Evolutionary conservation across 1,140 invertebrate species (phyloP).

Genomic region (Neodiprion fabricii): DNA sequence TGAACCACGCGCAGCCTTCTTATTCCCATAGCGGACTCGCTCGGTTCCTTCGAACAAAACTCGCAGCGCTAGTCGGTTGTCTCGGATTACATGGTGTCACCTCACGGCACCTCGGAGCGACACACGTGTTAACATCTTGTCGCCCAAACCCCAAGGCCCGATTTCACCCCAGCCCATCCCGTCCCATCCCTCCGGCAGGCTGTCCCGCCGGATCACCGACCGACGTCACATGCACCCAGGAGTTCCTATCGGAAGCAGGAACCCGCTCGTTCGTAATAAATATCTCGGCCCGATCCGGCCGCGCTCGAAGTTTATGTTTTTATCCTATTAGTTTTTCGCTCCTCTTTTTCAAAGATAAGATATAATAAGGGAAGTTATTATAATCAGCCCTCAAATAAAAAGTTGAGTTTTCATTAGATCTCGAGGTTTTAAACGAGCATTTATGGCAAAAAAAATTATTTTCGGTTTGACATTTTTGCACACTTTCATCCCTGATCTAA

Average conservation of each 20-base stretch:
- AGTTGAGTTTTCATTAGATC: too few species aligned
- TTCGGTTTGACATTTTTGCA: too few species aligned
- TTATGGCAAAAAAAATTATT: too few species aligned
- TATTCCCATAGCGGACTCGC: background rate
- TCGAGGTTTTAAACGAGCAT: too few species aligned
- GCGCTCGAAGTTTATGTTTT: too few species aligned
- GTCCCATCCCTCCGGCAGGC: conserved; percentile 14
- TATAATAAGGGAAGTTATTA: too few species aligned
- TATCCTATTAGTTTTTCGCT: too few species aligned
- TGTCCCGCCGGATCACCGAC: background rate
- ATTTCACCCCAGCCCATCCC: conserved; percentile 21
- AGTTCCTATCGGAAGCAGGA: too few species aligned
- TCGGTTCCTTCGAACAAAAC: conserved; percentile 8
- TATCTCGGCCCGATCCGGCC: too few species aligned
- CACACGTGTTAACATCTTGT: conserved; percentile 55
- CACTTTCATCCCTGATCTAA: too few species aligned
- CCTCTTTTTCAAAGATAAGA: too few species aligned
- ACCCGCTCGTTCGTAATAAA: background rate
- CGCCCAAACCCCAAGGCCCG: conserved; percentile 39
- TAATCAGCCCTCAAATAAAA: too few species aligned
- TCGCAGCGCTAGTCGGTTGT: conserved; percentile 40
- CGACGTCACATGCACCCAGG: background rate
- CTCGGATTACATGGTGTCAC: conserved; percentile 55
- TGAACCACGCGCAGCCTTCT: conserved; percentile 17
- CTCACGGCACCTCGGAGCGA: conserved; percentile 36